Evolutionary conservation across 2,888 invertebrate species (phyloP).

Genomic region (Herminia tarsipennalis): DNA sequence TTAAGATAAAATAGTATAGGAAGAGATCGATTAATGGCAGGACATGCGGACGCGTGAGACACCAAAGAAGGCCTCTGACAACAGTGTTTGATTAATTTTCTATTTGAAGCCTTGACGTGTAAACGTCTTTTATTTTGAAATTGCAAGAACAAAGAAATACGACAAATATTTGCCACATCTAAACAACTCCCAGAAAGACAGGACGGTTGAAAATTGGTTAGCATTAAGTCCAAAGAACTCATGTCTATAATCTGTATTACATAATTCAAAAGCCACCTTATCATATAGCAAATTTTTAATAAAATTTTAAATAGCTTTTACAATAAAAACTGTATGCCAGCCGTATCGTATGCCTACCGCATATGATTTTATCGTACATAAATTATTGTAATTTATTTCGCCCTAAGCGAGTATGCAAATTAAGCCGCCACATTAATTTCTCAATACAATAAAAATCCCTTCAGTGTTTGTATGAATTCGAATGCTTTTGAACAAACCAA

Average conservation of each 20-base stretch:
- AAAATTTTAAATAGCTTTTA: background rate
- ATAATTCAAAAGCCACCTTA: no score
- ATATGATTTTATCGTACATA: slow-evolving; percentile 21
- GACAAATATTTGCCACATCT: background rate
- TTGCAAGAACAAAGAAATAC: no score
- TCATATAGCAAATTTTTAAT: no score
- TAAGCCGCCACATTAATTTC: slow-evolving; percentile 25
- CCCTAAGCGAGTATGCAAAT: slow-evolving; percentile 35
- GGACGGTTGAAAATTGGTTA: no score
- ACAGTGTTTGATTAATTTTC: slow-evolving; percentile 19
- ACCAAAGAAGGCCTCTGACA: slow-evolving; percentile 14
- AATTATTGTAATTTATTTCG: slow-evolving; percentile 31
- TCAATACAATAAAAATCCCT: no score
- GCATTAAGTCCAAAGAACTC: no score
- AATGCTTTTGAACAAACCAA: background rate
- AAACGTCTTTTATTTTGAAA: background rate
- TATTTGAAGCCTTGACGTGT: slow-evolving; percentile 6
- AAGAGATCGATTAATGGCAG: slow-evolving; percentile 9
- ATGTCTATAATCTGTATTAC: no score
- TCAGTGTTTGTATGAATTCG: no score
- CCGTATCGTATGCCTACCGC: no score
- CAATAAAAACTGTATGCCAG: no score
- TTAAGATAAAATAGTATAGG: no score
- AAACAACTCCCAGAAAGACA: background rate
- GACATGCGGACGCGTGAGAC: slow-evolving; percentile 13